Evolutionary conservation across 2,113 vertebrate species (phyloP), one percentile per base, ranked within the genome.

Genomic region (Oryzias melastigma): DNA sequence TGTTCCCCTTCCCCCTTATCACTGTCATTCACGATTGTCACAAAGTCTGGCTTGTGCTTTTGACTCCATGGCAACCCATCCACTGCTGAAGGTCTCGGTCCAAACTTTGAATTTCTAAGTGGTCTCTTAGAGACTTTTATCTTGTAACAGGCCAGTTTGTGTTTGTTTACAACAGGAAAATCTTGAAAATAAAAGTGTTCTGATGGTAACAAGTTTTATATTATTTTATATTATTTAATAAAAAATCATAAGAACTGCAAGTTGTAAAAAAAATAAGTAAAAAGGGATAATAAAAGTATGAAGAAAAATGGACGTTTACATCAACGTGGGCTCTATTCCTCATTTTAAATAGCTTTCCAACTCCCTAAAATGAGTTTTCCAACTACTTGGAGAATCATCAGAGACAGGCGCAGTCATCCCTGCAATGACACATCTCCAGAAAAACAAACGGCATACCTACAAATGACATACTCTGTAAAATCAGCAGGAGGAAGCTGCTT

Each of bases 31-130:
- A 84, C 67, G 86, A 78, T 78, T 64, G 81, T 60, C 65, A 55
- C 71, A 53, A 62, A 79, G 68, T 69, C 58, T 67, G 73, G 45
- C 63, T 58, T 68, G 71, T 49, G 75, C 71, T 80, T 48, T 12
- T 18, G 69, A 58, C 65, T 67, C 87, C 81, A 88, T 89, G 79
- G 86, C 71, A 82, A 91, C 85, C 68, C 55, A 19, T 64, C 18
- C 45, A 43, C 58, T 58, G 16, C 46, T 63, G 52, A 62, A 67
- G 58, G 63, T 44, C 61, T 71, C 0, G n/a, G 40, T 63, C 58
- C 65, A 56, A 44, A 65, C 29, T 58, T 62, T 15, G 3, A 14
- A 62, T 52, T 55, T 49, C 48, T 77, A 71, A 69, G 71, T 80
- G 78, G 74, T 85, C 71, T 54, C 51, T 14, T 27, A 5, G 50